A percentile compares a stretch with the other conserved stretches of the same genome.
phyloP scores from a whole-genome alignment of 2,797 vertebrate genomes.

The Ceryle rudis region DNA sequence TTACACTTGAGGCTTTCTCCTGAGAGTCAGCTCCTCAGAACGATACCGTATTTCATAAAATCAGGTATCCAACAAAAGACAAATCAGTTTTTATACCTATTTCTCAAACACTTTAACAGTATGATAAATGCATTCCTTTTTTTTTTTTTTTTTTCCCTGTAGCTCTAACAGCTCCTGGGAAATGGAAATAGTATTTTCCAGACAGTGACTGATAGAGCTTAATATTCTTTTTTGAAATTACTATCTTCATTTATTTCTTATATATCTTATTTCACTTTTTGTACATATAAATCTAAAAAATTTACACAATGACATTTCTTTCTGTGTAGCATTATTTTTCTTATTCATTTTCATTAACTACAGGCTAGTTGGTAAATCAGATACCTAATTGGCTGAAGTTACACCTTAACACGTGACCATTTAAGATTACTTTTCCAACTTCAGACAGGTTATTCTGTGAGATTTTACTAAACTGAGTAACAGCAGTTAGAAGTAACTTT shows the following conservation, averaged over 20 bases:
- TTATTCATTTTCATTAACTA: not conserved
- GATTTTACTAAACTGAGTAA: not conserved
- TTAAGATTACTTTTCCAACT: not conserved
- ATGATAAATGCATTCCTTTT: rapidly evolving
- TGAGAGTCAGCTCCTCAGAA: not conserved
- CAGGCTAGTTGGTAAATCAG: not conserved
- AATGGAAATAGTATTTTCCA: not conserved
- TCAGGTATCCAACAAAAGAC: not conserved
- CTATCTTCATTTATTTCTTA: not conserved
- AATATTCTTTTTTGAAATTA: not conserved
- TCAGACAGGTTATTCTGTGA: not conserved
- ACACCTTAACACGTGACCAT: not conserved
- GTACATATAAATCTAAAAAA: not conserved
- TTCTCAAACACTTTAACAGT: not conserved
- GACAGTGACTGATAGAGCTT: rapidly evolving
- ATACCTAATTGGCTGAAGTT: not conserved
- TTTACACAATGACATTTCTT: not conserved
- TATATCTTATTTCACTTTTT: not conserved
- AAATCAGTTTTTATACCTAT: rapidly evolving
- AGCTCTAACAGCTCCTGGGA: not conserved
- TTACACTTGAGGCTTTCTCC: not conserved
- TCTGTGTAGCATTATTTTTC: not conserved
- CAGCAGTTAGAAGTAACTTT: not conserved
- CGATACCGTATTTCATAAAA: not conserved
- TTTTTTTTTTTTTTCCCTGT: no score